These are phyloP conservation scores for Lonchura striata DNA, from an alignment of 2,113 vertebrate species.

Conservation along the genomic window DNA sequence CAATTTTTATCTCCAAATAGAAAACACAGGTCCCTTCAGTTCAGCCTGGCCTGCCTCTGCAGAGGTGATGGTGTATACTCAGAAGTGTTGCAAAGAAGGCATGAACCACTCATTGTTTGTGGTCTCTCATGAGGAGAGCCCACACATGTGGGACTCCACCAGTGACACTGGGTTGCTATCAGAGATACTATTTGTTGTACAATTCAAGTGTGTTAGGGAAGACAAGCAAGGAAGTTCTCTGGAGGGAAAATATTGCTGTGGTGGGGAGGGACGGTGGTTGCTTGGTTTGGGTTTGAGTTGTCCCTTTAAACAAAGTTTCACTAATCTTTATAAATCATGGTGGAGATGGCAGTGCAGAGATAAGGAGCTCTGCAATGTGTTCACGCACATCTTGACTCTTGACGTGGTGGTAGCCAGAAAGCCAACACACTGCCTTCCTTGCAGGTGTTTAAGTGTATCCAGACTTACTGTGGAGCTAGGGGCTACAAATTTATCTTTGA, in stretches of 20 bases:
- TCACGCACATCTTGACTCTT: not conserved
- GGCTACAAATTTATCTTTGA: not conserved
- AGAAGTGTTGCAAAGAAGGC: not conserved
- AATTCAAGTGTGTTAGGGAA: not conserved
- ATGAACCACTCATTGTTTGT: not conserved
- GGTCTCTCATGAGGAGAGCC: not conserved
- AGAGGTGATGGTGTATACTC: not conserved
- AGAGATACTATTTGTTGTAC: not conserved
- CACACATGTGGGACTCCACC: not conserved
- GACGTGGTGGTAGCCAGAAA: not conserved
- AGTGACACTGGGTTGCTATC: not conserved
- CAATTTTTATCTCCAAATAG: not conserved
- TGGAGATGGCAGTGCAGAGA: not conserved
- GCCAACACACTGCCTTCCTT: not conserved
- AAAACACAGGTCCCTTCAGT: not conserved
- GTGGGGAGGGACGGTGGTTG: not conserved
- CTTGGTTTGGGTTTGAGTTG: not conserved
- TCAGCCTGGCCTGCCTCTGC: not conserved
- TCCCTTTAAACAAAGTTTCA: not conserved
- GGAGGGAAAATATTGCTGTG: not conserved
- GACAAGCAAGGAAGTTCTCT: not conserved
- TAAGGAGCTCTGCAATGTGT: rapidly evolving
- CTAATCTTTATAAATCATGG: not conserved
- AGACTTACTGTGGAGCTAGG: not conserved
- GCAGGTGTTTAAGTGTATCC: not conserved